Evolutionary conservation across 2,888 invertebrate species (phyloP), one percentile per base, ranked within the genome.

Genomic region (Alentia gelatinosa): DNA sequence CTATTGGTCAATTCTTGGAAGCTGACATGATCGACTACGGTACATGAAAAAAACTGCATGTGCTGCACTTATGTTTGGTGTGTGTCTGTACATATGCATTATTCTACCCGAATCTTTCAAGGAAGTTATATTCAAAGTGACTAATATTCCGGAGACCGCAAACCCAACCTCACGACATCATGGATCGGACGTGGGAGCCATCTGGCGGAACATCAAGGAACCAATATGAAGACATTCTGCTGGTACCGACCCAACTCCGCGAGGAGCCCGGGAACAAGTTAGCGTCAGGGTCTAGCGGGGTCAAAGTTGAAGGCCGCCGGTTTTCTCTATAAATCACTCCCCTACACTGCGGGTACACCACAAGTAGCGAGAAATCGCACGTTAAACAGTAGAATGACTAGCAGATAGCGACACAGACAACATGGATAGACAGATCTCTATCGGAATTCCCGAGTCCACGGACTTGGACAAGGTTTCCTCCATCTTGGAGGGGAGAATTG

Each of bases 401-500:
- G 39, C 35, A 68, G 68, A 68, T 68, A 68, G 30, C 68, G 12
- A 26, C 26, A 30, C 7, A 86, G 15, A 4, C 19, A 47, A 1
- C 26, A 86, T 86, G 86, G 86, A 86, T 86, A 86, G 86, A 33
- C 86, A 86, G 47, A 86, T 86, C 33, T 86, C 86, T 26, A 86
- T 86, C 26, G 86, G 86, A 47, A 50, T 86, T n/a, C 50, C 86
- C 19, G 86, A 86, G 86, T 42, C 50, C n/a, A 47, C 86, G 47
- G 86, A 86, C 86, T 19, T 86, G 30, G 86, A 86, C 47, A 50
- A 86, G 26, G 42, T 86, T 30, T 86, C 50, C 26, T 50, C 86
- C 12, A 86, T 86, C 26, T 33, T 90, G 40, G 88, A 75, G 47
- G 92, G 92, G 30, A 39, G 90, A 40, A 50, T 93, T 37, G 92